phyloP scores from a whole-genome alignment of 1,140 invertebrate species.

The Brachionus koreanus region DNA sequence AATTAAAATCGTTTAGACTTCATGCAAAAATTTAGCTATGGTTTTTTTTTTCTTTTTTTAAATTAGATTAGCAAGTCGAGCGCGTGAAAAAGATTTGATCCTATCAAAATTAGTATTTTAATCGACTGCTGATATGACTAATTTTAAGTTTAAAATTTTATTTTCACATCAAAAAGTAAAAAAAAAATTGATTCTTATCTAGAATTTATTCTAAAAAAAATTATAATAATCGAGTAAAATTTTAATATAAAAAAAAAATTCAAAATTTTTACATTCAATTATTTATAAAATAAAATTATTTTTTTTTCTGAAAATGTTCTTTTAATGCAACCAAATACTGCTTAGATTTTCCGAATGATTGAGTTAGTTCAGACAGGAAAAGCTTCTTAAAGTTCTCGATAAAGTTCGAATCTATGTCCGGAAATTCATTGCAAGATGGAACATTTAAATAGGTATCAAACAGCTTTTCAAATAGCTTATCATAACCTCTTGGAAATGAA shows the following conservation, averaged over 20 bases:
- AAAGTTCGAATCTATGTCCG: constrained; percentile 15
- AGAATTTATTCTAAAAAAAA: too few species aligned
- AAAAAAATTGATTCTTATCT: too few species aligned
- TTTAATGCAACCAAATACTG: constrained; percentile 19
- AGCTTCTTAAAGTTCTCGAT: neutral
- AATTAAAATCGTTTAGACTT: neutral
- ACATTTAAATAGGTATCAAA: constrained; percentile 42
- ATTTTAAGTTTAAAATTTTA: neutral
- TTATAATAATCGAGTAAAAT: neutral
- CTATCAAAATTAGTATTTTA: neutral
- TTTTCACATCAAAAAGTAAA: too few species aligned
- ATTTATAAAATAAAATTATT: neutral
- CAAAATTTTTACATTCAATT: neutral
- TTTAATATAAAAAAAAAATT: neutral
- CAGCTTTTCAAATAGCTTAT: constrained; percentile 12
- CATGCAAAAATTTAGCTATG: neutral
- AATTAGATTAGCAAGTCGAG: neutral
- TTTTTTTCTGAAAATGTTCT: constrained; percentile 22
- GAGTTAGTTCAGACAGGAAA: neutral
- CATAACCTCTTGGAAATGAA: constrained; percentile 28
- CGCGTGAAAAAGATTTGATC: neutral
- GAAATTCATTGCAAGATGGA: constrained; percentile 29
- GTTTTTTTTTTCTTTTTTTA: neutral
- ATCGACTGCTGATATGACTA: neutral
- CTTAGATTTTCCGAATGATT: constrained; percentile 5